These are phyloP conservation scores for Brachionus asplanchnoidis DNA, from an alignment of 1,140 invertebrate genomes.

Conservation along the genomic window DNA sequence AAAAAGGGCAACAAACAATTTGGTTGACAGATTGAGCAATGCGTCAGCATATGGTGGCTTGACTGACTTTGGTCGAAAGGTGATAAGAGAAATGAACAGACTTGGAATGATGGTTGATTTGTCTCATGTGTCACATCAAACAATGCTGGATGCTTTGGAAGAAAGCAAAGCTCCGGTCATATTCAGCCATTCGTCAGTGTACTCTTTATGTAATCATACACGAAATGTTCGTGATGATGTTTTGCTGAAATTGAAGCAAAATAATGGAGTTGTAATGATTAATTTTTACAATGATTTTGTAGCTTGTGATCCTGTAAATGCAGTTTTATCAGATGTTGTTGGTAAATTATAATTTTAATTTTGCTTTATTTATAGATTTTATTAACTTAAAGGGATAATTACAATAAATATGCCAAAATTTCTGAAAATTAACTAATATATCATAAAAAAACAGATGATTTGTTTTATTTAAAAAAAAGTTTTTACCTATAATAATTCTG, in stretches of 20 bases:
- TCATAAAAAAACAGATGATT: no score
- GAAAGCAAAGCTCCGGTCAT: slow-evolving; percentile 76
- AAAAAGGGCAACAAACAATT: slow-evolving; percentile 18
- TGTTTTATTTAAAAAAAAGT: no score
- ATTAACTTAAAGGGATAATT: no score
- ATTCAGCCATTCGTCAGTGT: slow-evolving; percentile 80
- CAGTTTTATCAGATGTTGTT: slow-evolving; percentile 65
- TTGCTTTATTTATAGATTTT: no score
- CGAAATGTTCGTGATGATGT: slow-evolving; percentile 78
- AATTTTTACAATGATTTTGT: slow-evolving; percentile 83
- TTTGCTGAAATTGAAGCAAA: slow-evolving; percentile 63
- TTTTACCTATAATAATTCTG: no score
- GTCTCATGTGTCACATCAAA: slow-evolving; percentile 75
- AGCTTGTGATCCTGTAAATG: slow-evolving; percentile 63
- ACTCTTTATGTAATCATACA: slow-evolving; percentile 74
- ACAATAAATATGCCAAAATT: no score
- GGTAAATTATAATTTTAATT: slow-evolving; percentile 56
- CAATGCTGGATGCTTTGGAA: slow-evolving; percentile 73
- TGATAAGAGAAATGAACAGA: slow-evolving; percentile 65
- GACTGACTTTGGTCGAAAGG: slow-evolving; percentile 49
- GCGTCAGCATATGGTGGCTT: slow-evolving; percentile 43
- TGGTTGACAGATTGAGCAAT: neutral
- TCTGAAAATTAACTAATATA: no score
- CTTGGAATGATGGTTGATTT: slow-evolving; percentile 78
- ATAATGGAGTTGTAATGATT: slow-evolving; percentile 79